Conservation (phyloP, 1,140 invertebrate genomes). For the Zaprionus lachaisei region DNA sequence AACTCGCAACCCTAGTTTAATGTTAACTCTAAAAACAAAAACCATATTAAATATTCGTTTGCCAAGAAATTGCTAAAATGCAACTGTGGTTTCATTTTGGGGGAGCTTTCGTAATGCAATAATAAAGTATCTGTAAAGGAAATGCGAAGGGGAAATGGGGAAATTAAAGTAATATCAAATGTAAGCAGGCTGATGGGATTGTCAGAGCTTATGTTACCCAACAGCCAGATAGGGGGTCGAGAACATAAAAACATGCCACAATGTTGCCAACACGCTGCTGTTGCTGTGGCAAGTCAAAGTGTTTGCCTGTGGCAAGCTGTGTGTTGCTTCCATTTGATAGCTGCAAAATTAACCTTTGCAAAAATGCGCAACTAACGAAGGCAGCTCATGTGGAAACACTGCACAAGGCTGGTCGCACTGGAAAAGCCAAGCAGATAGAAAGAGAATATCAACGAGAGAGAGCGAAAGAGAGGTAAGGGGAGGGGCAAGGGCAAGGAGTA, state of each 20-base stretch:
- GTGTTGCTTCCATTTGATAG: slow-evolving; percentile 68
- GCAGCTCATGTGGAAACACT: slow-evolving; percentile 57
- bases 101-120: slow-evolving; percentile 14
- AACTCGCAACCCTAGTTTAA: slow-evolving; percentile 56
- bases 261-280: slow-evolving; percentile 17
- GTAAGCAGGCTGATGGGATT: background rate
- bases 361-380: slow-evolving; percentile 59
- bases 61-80: slow-evolving; percentile 68
- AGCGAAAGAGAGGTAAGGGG: too few relatives aligned
- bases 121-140: slow-evolving; percentile 23
- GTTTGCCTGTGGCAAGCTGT: slow-evolving; percentile 23
- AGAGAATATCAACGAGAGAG: background rate
- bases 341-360: slow-evolving; percentile 75
- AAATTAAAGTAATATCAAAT: slow-evolving; percentile 2
- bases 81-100: slow-evolving; percentile 33
- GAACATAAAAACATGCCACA: background rate
- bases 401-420: slow-evolving; percentile 6
- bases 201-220: background rate
- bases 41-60: slow-evolving; percentile 56
- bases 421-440: slow-evolving; percentile 10
- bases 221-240: background rate
- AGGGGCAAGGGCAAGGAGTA: slow-evolving; percentile 5
- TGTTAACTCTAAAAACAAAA: slow-evolving; percentile 53
- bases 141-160: background rate
- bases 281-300: slow-evolving; percentile 28